Base-by-base conservation (phyloP, 2,888 invertebrate species). In the Tineola bisselliella region DNA sequence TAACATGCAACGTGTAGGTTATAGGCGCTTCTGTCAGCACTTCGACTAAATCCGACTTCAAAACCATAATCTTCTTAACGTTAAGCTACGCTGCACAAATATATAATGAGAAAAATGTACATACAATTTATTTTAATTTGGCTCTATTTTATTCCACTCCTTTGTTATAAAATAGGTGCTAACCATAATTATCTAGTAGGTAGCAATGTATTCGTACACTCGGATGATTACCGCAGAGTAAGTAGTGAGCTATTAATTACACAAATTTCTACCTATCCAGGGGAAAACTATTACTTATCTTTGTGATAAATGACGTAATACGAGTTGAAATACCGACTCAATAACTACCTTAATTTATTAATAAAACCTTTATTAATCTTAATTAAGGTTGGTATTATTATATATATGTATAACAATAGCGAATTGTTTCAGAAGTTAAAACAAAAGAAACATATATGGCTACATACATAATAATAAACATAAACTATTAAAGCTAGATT, bases 211-310 rank as follows among this genome's bases (percentile, higher is more conserved):
- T 25, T 38, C 10, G 10, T 6, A 38, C 10, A 12, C n/a, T 38
- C 38, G n/a, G 11, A 38, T 38, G 38, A 38, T 38, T 10, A 38
- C 31, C n/a, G 38, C 2, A 25, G 10, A 15, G 48, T 13, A 56
- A 56, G 17, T 11, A 17, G 8, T 25, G n/a, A n/a, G 56, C 56
- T 18, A 56, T 56, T 56, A 56, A 56, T 56, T 56, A 56, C 56
- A 56, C 13, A 48, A 48, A 12, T 48, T 56, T 19, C 25, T n/a
- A 56, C 15, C 48, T 48, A 48, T 48, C 15, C 15, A 10, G 15
- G 38, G 8, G 10, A 48, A 48, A 48, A 48, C 48, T 13, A 48
- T 15, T 15, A 48, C 15, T 15, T 5, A 48, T 15, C 6, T 13
- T 5, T 3, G 48, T 48, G 48, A 48, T 48, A 48, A 48, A 48